Base-by-base conservation (phyloP, 1,140 invertebrate genomes). In the Heterodera carotae region DNA sequence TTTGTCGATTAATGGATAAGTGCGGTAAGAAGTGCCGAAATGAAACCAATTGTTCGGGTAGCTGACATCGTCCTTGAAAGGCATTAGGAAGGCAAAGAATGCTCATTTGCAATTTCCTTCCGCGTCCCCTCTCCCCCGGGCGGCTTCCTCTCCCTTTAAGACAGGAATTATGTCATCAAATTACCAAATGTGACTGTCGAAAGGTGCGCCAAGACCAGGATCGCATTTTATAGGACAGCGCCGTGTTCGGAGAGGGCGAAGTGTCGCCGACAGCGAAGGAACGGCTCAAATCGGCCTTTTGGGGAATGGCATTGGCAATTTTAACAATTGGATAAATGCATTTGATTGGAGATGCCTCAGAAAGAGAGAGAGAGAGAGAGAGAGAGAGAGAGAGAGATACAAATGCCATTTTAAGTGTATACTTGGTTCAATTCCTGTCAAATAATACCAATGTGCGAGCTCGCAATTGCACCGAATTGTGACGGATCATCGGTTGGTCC, bases 121-220 rank as follows among this genome's bases (percentile, higher is more conserved):
- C n/a, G n/a, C n/a, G n/a, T n/a, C n/a, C n/a, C n/a, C n/a, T n/a
- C n/a, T n/a, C n/a, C n/a, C n/a, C n/a, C n/a, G n/a, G n/a, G n/a
- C n/a, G n/a, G n/a, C n/a, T n/a, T n/a, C n/a, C n/a, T n/a, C n/a
- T n/a, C n/a, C n/a, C n/a, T n/a, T n/a, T n/a, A n/a, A n/a, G n/a
- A n/a, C n/a, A n/a, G n/a, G n/a, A n/a, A n/a, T n/a, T n/a, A n/a
- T n/a, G n/a, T 43, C 0, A 12, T 43, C 12, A 43, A 6, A 2
- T n/a, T 27, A 73, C 71, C 72, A 74, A 34, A 56, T 56, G 15
- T 2, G 72, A 74, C 39, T 74, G 56, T 5, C 56, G 33, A 34
- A 74, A 74, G 27, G 71, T 74, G 33, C 72, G 59, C 27, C 59
- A 74, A 33, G 72, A 36, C 59, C 59, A 74, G n/a, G 56, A 64